Base-by-base conservation (phyloP, 2,113 vertebrate genomes). In the Tupaia tana region DNA sequence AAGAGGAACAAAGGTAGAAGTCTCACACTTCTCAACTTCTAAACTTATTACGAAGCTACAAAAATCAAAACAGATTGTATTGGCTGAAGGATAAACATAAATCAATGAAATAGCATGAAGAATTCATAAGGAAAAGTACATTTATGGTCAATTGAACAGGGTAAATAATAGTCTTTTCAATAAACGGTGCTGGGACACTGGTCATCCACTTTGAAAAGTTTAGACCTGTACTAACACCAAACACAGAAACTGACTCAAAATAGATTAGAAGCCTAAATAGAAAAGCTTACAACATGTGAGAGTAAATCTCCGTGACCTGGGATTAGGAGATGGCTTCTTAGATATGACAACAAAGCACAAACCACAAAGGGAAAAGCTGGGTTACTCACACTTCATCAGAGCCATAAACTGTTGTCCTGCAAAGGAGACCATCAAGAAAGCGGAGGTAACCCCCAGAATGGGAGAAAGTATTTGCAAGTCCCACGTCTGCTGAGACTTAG, bases 371-470 rank as follows among this genome's bases (percentile, higher is more conserved):
- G 6, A 84, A 94, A 79, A 94, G 16, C 3, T n/a, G 74, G 25
- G 93, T 75, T 34, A 95, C 70, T 0, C 80, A 14, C 7, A 81
- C 22, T 80, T 95, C 52, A 89, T 58, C 43, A 89, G 93, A 97
- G 85, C 80, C 58, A 59, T 79, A 84, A 89, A 63, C n/a, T 80
- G 56, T 8, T 22, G 27, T 84, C 25, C 31, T 66, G 8, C 27
- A 69, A 94, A 94, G 69, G 25, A 95, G 84, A 90, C 22, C 3
- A 77, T 25, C 43, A 74, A 83, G 20, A 92, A 94, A 86, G 64
- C 34, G 91, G 82, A 93, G 18, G 58, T 18, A 88, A 90, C 58
- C 16, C 22, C 24, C 15, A 81, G n/a, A 84, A 84, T 74, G 31
- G 29, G 22, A 90, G 16, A 86, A 56, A 95, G 69, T 56, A 66